Percentiles rank a stretch among this genome's conserved stretches.
Conservation (phyloP, 2,797 vertebrate genomes). For the Halcyon smyrnensis region DNA sequence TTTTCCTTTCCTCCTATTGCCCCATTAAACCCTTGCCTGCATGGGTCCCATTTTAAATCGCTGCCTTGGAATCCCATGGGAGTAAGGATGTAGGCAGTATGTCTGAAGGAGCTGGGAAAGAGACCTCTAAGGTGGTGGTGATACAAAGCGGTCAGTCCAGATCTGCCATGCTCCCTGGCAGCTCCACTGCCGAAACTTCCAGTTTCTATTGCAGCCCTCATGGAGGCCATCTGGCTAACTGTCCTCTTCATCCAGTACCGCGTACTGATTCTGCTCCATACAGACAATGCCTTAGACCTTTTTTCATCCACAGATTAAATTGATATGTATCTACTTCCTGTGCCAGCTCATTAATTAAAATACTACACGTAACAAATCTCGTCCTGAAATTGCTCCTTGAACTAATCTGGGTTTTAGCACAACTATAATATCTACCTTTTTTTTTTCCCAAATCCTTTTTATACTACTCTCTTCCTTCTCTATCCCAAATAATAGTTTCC, state of each 20-base stretch:
- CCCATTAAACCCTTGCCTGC: background rate
- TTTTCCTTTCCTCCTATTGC: background rate
- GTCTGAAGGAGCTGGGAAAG: background rate
- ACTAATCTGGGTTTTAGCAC: background rate
- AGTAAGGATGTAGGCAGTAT: rapidly evolving
- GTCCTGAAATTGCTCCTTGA: background rate
- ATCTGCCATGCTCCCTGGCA: background rate
- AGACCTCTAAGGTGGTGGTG: background rate
- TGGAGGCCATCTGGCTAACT: background rate
- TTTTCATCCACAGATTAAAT: background rate
- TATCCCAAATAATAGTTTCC: background rate
- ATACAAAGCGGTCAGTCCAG: background rate
- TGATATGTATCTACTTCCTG: background rate
- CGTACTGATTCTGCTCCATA: rapidly evolving
- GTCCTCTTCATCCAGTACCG: background rate
- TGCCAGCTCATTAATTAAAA: background rate
- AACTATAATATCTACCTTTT: background rate
- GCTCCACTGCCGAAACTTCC: background rate
- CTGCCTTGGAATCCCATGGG: background rate
- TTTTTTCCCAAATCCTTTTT: background rate
- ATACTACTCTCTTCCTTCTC: background rate
- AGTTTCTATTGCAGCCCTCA: background rate
- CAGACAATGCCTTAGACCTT: background rate
- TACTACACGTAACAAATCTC: background rate
- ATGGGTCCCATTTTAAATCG: background rate